Evolutionary conservation across 1,140 invertebrate genomes (phyloP), one percentile per base, ranked within the genome.

Genomic region (Cotesia glomerata): DNA sequence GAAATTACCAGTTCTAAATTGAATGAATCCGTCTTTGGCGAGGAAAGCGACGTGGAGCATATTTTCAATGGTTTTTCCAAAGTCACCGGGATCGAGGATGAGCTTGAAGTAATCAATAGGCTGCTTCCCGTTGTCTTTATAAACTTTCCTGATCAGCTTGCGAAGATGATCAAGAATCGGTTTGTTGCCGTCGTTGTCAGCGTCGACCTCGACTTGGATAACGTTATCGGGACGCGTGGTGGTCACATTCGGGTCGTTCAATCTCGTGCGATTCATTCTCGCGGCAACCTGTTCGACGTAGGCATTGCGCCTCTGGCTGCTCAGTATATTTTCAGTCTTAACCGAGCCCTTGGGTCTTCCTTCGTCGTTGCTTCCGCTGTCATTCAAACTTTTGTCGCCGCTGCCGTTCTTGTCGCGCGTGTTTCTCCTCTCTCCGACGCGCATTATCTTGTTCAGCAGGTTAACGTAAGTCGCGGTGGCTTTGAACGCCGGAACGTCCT

Each of bases 1-100:
- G 26, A 51, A 64, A 49, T 51, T 67, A 67, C 65, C 51, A 11
- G 0, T 34, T 5, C 0, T 11, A 5, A 67, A 9, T 54, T 54
- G 9, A 0, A 92, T 82, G 71, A 84, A 76, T 3, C 89, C 89
- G 80, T 92, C 90, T 61, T 88, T 87, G 1, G 91, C 83, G 2
- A 94, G 84, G 84, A 94, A 94, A 0, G 92, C 91, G 26, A 91
- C 86, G 78, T 94, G 89, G 81, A 94, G 91, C 14, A 93, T 90
- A 82, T 95, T 95, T 86, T 94, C 92, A 1, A 94, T 84, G 13
- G 92, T 92, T 56, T 86, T 86, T 1, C 88, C 86, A 88, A 93
- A 95, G 78, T 90, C 89, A 9, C 81, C 76, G 2, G 92, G 93
- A 83, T 94, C 89, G 59, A 93, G 80, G 14, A 93, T 89, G 63